Evolutionary conservation across 2,797 vertebrate genomes (phyloP), one percentile per base, ranked within the genome.

Genomic region (Spinus pinus): DNA sequence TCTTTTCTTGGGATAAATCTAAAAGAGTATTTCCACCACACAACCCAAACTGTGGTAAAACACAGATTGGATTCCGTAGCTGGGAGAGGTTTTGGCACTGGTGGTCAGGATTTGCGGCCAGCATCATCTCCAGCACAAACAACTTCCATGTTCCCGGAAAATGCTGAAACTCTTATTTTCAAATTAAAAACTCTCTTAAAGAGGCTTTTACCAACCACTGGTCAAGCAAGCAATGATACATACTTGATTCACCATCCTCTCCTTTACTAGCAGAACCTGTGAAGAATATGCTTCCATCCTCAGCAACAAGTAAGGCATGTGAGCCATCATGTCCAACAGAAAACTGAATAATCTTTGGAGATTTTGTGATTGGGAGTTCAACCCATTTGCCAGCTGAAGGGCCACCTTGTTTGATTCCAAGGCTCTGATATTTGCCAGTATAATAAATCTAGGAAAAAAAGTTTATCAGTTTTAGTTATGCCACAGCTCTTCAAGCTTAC

Each of bases 221-320:
- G 25, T 69, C 50, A 92, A 66, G 37, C 6, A 85, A 92, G 18
- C 28, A 25, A 31, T 30, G 54, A 73, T 66, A 98, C 97, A 46
- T 99, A 99, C 99, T 99, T 94, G 99, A 99, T 92, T 99, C 99
- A 24, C 99, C 99, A 74, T 99, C 99, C 93, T 99, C 99, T 95
- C 99, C 99, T 98, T 99, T 99, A 98, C 99, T 99, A 84, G 99
- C 99, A 67, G 99, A 99, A 64, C 99, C 99, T 24, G 99, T 99
- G 91, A 99, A 99, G 98, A 99, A 99, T 90, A 99, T 98, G 81
- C 99, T 99, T 93, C 99, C 99, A 79, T 99, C 99, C 92, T 99
- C 99, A 28, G 99, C 99, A 86, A 99, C 99, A 54, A 99, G 98
- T 87, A 99, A 98, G 24, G 99, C 99, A 35, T 99, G 99, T 31